phyloP scores from a whole-genome alignment of 2,888 invertebrate species.

The Cheilosia impressa region DNA sequence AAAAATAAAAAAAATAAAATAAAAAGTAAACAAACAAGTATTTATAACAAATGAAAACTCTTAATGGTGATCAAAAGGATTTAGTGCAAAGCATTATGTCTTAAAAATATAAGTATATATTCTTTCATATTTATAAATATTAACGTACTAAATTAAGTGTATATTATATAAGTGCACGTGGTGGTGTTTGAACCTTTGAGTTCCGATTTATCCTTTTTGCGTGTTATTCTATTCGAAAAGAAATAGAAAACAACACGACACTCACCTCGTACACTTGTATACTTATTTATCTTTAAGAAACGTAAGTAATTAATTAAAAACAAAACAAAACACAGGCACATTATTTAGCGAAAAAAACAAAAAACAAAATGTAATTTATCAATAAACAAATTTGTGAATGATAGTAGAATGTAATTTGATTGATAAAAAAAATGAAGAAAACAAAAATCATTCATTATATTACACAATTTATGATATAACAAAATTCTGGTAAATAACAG shows the following conservation, averaged over 20 bases:
- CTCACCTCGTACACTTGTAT: conserved; percentile 47
- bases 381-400: conserved; percentile 31
- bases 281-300: conserved; percentile 35
- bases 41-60: conserved; percentile 67
- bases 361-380: conserved; percentile 34
- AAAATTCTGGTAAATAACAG: conserved; percentile 25
- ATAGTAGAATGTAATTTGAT: conserved; percentile 35
- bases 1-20: conserved; percentile 1
- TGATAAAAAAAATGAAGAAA: conserved; percentile 19
- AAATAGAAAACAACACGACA: background rate
- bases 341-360: conserved; percentile 26
- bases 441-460: conserved; percentile 13
- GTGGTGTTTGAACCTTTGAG: conserved; percentile 14
- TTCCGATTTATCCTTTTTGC: conserved; percentile 4
- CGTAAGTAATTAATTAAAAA: conserved; percentile 28
- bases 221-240: background rate
- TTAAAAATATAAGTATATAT: conserved; percentile 67
- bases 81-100: conserved; percentile 73
- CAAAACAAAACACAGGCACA: conserved; percentile 42
- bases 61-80: conserved; percentile 72
- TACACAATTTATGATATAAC: conserved; percentile 29
- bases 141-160: conserved; percentile 58
- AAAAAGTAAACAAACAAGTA: conserved; percentile 28
- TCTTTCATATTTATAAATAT: conserved; percentile 73
- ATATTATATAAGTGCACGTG: conserved; percentile 52